Percentiles rank a stretch among this genome's conserved stretches.
phyloP scores from a whole-genome alignment of 2,797 vertebrate genomes.

The Artibeus lituratus region DNA sequence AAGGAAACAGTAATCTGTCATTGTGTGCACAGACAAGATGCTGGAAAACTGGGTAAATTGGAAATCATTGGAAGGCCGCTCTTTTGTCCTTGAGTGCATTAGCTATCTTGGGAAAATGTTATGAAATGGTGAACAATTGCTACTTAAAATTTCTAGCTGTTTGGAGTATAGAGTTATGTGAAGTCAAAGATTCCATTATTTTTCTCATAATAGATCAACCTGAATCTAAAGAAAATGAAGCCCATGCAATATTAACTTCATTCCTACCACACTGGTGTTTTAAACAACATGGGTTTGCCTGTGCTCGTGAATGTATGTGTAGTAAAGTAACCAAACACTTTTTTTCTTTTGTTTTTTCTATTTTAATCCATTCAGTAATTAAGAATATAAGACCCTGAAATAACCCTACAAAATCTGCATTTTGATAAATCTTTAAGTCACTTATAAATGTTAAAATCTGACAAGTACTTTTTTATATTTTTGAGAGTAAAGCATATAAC shows the following conservation, averaged over 20 bases:
- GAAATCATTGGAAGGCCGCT: slow-evolving; percentile 48
- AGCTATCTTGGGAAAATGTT: slow-evolving; percentile 30
- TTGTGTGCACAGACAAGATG: slow-evolving; percentile 28
- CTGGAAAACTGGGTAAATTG: slow-evolving; percentile 53
- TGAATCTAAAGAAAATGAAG: neutral
- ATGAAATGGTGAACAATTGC: slow-evolving; percentile 38
- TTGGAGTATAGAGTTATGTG: slow-evolving; percentile 10
- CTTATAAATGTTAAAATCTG: neutral
- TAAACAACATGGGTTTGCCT: neutral
- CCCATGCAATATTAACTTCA: neutral
- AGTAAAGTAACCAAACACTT: neutral
- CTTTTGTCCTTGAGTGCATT: slow-evolving; percentile 36
- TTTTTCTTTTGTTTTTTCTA: neutral
- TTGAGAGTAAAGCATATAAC: neutral
- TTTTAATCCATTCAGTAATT: neutral
- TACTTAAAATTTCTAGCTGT: slow-evolving; percentile 18
- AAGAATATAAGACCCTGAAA: neutral
- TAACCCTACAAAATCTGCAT: neutral
- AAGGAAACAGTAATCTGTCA: slow-evolving; percentile 50
- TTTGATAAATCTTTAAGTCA: neutral
- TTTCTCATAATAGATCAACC: neutral
- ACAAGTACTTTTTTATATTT: neutral
- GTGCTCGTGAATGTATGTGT: neutral
- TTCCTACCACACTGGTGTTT: neutral
- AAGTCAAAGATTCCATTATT: neutral